phyloP scores from a whole-genome alignment of 2,888 invertebrate genomes.

The Iphiclides podalirius region DNA sequence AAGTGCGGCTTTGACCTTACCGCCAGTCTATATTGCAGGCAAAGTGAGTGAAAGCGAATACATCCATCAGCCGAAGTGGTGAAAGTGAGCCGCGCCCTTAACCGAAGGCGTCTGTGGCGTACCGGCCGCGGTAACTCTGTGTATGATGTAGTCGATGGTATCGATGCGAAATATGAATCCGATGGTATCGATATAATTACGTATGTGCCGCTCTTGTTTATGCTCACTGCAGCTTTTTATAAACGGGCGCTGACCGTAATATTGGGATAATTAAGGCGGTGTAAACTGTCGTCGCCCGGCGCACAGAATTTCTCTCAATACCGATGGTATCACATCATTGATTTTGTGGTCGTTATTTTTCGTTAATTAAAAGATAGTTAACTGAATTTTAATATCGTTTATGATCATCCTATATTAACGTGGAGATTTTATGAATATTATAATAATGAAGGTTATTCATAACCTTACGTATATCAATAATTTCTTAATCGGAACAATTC shows the following conservation, averaged over 20 bases:
- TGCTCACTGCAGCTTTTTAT: background rate
- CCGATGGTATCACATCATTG: too few species aligned
- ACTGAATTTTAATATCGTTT: too few species aligned
- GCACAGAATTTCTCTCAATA: too few species aligned
- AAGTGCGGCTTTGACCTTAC: slow-evolving; percentile 41
- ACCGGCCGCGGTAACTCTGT: slow-evolving; percentile 2
- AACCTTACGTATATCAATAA: too few species aligned
- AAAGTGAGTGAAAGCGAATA: slow-evolving; percentile 48
- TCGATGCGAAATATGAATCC: slow-evolving; percentile 13
- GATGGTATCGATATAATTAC: slow-evolving; percentile 14
- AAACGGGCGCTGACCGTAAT: background rate
- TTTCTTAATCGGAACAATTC: too few species aligned
- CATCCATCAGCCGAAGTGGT: slow-evolving; percentile 42
- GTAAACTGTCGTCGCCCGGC: too few species aligned
- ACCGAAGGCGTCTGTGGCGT: slow-evolving; percentile 25
- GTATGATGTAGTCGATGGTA: slow-evolving; percentile 5
- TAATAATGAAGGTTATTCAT: too few species aligned
- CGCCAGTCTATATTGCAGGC: slow-evolving; percentile 43
- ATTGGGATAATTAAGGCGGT: background rate
- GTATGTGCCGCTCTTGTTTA: slow-evolving; percentile 7
- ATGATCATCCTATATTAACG: too few species aligned
- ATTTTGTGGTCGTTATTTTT: too few species aligned
- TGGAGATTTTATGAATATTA: too few species aligned
- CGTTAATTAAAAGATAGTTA: too few species aligned
- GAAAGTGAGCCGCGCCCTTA: slow-evolving; percentile 49